Base-by-base conservation (phyloP, 2,113 vertebrate genomes). In the Corythoichthys haematopterus region DNA sequence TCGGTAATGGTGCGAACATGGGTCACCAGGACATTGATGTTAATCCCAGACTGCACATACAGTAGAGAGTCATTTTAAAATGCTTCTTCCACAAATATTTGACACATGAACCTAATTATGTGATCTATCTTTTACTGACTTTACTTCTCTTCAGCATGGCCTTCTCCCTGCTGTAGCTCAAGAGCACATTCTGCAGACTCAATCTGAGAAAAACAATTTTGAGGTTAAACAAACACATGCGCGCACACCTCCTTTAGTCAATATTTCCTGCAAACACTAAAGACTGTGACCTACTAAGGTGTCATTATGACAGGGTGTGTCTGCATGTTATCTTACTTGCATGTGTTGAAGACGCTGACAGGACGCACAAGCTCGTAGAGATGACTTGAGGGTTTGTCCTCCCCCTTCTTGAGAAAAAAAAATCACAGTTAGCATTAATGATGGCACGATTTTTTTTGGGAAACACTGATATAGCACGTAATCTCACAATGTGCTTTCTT, bases 1-100 rank as follows among this genome's bases (percentile, higher is more conserved):
- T 65, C 84, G 68, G 77, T 84, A 76, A 92, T 75, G 62, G 65
- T 71, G 40, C 73, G 83, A 45, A 85, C 86, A 10, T 47, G 75
- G n/a, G 20, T 60, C 66, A 78, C 70, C 0, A 91, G 59, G 60
- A 61, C 58, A 0, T 15, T 62, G 0, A 76, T 8, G 14, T 80
- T 84, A 40, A 35, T 55, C 15, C 66, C 72, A 16, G 64, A 76
- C 90, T 91, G 28, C 6, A 79, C 14, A 73, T 35, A 28, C 20
- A 28, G 20, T 28, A n/a, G 2, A 2, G 16, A 43, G 15, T 12
- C 46, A 45, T 3, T 2, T 28, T 15, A 20, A 2, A 9, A 65
- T 13, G 35, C 62, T 16, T 51, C 53, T 15, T 15, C 8, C 12
- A 33, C 20, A 2, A 13, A 28, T 7, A 33, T 45, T 11, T 13